Conservation (phyloP, 23 tunicate genomes). For the Ciona savignyi region DNA sequence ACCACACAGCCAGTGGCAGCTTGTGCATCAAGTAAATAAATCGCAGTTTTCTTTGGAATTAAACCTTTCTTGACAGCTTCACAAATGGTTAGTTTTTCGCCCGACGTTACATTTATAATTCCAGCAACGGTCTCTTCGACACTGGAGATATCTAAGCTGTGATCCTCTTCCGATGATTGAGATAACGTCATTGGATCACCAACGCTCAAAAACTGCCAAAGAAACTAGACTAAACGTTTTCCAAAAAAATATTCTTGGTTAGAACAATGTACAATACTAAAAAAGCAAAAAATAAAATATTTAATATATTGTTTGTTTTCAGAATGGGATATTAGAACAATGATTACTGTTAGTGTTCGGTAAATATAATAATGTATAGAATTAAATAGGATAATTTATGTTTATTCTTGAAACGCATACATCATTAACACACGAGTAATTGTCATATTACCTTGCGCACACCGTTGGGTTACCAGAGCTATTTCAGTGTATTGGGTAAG, state of each 20-base stretch:
- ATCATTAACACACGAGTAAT: too few species aligned
- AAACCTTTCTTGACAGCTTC: slow-evolving; percentile 81
- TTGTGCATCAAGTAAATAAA: slow-evolving; percentile 84
- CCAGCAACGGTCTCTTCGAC: slow-evolving; percentile 81
- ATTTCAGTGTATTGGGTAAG: too few species aligned
- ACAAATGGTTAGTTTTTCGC: slow-evolving; percentile 84
- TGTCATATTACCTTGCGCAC: too few species aligned
- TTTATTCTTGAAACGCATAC: too few species aligned
- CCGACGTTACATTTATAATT: slow-evolving; percentile 78
- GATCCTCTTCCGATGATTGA: background rate
- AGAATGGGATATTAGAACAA: too few species aligned
- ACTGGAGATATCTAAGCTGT: background rate
- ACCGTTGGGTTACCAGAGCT: too few species aligned
- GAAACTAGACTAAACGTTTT: background rate
- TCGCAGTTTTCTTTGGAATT: slow-evolving; percentile 75
- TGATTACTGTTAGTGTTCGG: too few species aligned
- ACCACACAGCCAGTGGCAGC: slow-evolving; percentile 92
- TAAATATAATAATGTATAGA: too few species aligned
- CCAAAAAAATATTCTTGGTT: background rate
- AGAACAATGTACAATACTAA: background rate
- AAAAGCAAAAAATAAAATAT: background rate
- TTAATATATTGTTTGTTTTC: background rate
- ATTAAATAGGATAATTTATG: too few species aligned
- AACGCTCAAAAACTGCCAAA: background rate
- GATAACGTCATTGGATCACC: background rate